Base-by-base conservation (phyloP, 2,113 vertebrate species). In the Odocoileus hemionus region DNA sequence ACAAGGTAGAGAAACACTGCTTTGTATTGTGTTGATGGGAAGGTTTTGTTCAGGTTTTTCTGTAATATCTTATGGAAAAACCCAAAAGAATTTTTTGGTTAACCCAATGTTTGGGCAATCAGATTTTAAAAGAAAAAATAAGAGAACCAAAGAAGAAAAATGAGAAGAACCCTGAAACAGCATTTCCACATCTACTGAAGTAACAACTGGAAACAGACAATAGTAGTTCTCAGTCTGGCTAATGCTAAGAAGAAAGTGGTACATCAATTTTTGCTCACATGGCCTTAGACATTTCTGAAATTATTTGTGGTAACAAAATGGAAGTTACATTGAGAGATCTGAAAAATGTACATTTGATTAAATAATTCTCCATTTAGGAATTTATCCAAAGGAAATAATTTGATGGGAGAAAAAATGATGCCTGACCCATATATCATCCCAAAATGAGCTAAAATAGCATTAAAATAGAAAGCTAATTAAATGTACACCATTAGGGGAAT, bases 391-490 rank as follows among this genome's bases (percentile, higher is more conserved):
- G 91, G 94, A 98, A 95, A 83, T 98, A 90, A 92, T 82, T 97
- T 95, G 95, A 86, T 96, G 79, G 89, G 90, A 95, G 80, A 57
- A 54, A 88, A 86, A 97, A 94, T 96, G 95, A 97, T 93, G 93
- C 88, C 96, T 97, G 97, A 97, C 97, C 96, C 97, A 97, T 95
- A 97, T 96, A 98, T 80, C 85, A 95, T 95, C 87, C 52, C 80
- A 94, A 89, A 94, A 89, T 93, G 89, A 97, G 86, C 57, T 82
- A 93, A 96, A 95, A 93, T 89, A 80, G 78, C 80, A 95, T 97
- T 97, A 96, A 97, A 98, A 98, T 97, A 97, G 98, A 96, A 97
- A 96, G 78, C 97, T 97, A 98, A 98, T 97, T 97, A 97, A 97
- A 80, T 95, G 88, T 93, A 91, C 89, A 91, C 78, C 82, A 94